Base-by-base conservation (phyloP, 2,888 invertebrate genomes). In the Acronicta psi region DNA sequence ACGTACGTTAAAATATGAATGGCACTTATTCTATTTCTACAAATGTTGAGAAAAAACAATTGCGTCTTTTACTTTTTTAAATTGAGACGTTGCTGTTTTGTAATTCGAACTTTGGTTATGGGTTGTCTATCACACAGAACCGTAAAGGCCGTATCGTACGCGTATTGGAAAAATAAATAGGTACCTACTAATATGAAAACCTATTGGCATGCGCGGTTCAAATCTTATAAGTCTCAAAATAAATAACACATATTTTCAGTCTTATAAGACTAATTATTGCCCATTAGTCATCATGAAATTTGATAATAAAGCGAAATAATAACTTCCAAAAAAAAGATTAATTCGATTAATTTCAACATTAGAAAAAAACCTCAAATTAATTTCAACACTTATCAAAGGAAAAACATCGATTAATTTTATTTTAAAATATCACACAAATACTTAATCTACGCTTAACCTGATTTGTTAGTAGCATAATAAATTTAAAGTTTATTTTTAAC, bases 401-500 rank as follows among this genome's bases (percentile, higher is more conserved):
- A 38, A 4, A 40, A n/a, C 17, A 23, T 43, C 20, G 29, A 38
- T 23, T 13, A 16, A 29, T 25, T 9, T 18, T n/a, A 46, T 8
- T 34, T 34, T n/a, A 25, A 18, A 49, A 58, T 1, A 34, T n/a
- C 7, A n/a, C 4, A 38, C 23, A 31, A 65, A 10, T 38, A 36
- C 45, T 51, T 44, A 47, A 52, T 63, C 40, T 51, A 36, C 20
- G 44, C 25, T 9, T 44, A 69, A 57, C 58, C 49, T 52, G 47
- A 59, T 73, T 73, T 66, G 37, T 55, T 53, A 65, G 47, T 53
- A 51, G 40, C 57, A 40, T 59, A 58, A 75, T 78, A 69, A 75
- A 78, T 70, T 70, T n/a, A 34, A 62, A 55, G 59, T 69, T 75
- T 82, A 80, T 78, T 77, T 82, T 80, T 85, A 89, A 87, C 87